These are phyloP conservation scores for Nyctibius grandis DNA, from an alignment of 2,797 vertebrate species.

Conservation along the genomic window DNA sequence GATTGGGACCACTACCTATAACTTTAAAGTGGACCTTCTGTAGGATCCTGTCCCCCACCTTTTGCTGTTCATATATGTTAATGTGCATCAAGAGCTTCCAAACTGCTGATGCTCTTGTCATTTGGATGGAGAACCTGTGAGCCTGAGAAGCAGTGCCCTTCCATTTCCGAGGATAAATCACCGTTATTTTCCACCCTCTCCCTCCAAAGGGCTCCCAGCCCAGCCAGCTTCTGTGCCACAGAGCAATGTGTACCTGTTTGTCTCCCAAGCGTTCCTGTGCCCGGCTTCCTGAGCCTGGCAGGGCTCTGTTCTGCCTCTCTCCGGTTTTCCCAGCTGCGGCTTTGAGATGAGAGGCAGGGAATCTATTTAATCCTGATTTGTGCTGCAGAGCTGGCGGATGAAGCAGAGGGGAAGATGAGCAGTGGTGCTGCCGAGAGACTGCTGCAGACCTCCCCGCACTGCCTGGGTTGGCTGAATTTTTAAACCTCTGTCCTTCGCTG, in stretches of 20 bases:
- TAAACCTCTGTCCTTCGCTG: not conserved
- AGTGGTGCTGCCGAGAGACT: not conserved
- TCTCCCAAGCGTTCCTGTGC: not conserved
- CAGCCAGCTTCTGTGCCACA: not conserved
- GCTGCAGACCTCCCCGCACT: not conserved
- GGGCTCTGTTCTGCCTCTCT: not conserved
- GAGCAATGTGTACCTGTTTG: not conserved
- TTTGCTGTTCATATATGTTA: not conserved
- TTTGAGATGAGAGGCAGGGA: not conserved
- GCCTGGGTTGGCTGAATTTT: not conserved
- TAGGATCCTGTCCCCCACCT: not conserved
- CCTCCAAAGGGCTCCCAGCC: not conserved
- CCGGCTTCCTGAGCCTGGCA: not conserved
- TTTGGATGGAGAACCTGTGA: not conserved
- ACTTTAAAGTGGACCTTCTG: not conserved
- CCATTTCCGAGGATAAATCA: not conserved
- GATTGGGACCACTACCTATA: constrained; percentile 59
- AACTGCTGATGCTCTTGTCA: not conserved
- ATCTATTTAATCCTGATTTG: not conserved
- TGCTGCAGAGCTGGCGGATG: not conserved
- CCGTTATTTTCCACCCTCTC: not conserved
- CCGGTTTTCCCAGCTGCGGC: not conserved
- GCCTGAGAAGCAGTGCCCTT: not conserved
- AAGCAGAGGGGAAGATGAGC: not conserved
- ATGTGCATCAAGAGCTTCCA: not conserved